Evolutionary conservation across 1,140 invertebrate genomes (phyloP).

Genomic region (Oryctes rhinoceros): DNA sequence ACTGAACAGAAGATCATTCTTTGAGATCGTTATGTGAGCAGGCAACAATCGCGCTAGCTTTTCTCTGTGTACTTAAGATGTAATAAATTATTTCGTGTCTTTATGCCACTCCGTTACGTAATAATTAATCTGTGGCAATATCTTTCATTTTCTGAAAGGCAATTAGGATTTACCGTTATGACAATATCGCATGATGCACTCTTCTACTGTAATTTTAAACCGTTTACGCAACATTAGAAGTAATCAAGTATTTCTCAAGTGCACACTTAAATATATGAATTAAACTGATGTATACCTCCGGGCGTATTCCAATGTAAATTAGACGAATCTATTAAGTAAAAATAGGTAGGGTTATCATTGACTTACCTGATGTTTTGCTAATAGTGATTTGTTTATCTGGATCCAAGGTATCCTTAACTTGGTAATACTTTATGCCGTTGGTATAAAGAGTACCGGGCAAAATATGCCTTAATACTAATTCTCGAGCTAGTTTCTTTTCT

Average conservation of each 20-base stretch:
- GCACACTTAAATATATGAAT: background rate
- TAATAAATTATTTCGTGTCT: background rate
- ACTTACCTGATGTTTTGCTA: conserved; percentile 79
- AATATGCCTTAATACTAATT: conserved; percentile 81
- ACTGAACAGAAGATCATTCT: background rate
- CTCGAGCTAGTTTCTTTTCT: conserved; percentile 71
- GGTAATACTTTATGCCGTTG: conserved; percentile 85
- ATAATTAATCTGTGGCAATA: background rate
- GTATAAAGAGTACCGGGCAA: conserved; percentile 80
- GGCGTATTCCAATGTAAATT: background rate
- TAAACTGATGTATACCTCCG: background rate
- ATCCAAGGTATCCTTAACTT: conserved; percentile 78
- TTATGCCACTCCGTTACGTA: background rate
- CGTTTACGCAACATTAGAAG: too few relatives aligned
- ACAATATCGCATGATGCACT: background rate
- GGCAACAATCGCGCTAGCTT: background rate
- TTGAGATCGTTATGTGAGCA: background rate
- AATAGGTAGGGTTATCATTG: background rate
- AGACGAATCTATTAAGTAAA: background rate
- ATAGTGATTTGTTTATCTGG: conserved; percentile 72
- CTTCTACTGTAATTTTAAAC: background rate
- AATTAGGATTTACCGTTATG: background rate
- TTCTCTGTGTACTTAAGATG: background rate
- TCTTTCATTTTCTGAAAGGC: background rate
- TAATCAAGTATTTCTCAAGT: background rate